These are phyloP conservation scores for Vireo altiloquus DNA, from an alignment of 2,113 vertebrate genomes.

Conservation along the genomic window DNA sequence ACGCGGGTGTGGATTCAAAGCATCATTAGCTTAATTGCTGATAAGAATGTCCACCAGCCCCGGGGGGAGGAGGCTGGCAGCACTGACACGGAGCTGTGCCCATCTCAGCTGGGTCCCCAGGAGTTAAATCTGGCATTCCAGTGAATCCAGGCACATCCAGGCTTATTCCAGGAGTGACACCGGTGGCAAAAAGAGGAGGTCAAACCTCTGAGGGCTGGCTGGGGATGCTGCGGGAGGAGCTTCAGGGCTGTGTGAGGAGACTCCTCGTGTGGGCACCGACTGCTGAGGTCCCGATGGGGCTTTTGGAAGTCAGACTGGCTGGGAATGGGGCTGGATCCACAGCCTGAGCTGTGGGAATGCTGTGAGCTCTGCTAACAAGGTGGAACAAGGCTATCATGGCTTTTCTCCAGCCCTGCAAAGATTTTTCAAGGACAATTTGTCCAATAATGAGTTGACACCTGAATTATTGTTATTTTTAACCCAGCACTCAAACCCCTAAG, in stretches of 20 bases:
- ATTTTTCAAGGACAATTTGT: too few species aligned
- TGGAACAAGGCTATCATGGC: too few species aligned
- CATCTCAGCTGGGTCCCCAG: neutral
- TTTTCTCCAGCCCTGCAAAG: too few species aligned
- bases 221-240: neutral
- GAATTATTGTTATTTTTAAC: too few species aligned
- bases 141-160: neutral
- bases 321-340: rapidly evolving
- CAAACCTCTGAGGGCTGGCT: neutral
- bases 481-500: too few species aligned
- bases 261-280: rapidly evolving
- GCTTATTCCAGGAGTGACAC: neutral
- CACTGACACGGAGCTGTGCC: neutral
- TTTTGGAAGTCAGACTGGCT: neutral
- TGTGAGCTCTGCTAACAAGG: too few species aligned
- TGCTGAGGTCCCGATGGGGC: neutral
- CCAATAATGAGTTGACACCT: too few species aligned
- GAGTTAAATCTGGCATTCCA: neutral
- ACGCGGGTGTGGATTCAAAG: neutral
- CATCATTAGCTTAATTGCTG: neutral
- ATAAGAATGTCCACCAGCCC: neutral
- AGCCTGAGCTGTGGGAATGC: neutral
- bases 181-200: neutral
- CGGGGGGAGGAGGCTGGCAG: neutral
- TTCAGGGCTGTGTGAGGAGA: neutral